Evolutionary conservation across 2,797 vertebrate genomes (phyloP), one percentile per base, ranked within the genome.

Genomic region (Naso thynnoides): DNA sequence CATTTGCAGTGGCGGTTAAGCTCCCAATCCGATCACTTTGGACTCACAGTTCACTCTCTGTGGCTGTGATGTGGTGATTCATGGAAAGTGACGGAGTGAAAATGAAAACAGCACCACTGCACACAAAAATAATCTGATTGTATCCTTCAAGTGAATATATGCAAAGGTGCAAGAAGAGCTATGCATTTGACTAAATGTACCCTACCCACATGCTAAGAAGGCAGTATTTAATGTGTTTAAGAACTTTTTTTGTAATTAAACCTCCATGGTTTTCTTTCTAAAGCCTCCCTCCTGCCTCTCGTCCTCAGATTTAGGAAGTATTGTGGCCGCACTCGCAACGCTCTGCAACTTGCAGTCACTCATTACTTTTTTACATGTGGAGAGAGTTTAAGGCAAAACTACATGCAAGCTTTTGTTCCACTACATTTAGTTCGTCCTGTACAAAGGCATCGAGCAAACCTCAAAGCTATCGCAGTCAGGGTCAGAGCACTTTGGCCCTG

Each of bases 1-100:
- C 64, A 60, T 23, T 4, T 42, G 27, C 2, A 31, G 15, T 3
- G 15, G 36, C 45, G 38, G 18, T 50, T 16, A 60, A 24, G n/a
- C 26, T 24, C 42, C 41, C 36, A 24, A 63, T 77, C 64, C 61
- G 66, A 75, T 73, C 73, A 76, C 11, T 13, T n/a, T 9, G 18
- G 27, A 29, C n/a, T 11, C 24, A 8, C 6, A 10, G 15, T 8
- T 14, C 57, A 21, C 55, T 66, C 70, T 58, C 54, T 49, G 19
- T 3, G 62, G 2, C 48, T 67, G 47, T 27, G 36, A 33, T 66
- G 16, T 3, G 14, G 23, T 31, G 58, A 6, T 10, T 62, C n/a
- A 16, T 48, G 33, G 55, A 50, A 55, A 21, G 47, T 31, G 16
- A 59, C 38, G 21, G 9, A 31, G 57, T 45, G 10, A 59, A 27